Evolutionary conservation across 2,113 vertebrate species (phyloP).

Genomic region (Dinomys branickii): DNA sequence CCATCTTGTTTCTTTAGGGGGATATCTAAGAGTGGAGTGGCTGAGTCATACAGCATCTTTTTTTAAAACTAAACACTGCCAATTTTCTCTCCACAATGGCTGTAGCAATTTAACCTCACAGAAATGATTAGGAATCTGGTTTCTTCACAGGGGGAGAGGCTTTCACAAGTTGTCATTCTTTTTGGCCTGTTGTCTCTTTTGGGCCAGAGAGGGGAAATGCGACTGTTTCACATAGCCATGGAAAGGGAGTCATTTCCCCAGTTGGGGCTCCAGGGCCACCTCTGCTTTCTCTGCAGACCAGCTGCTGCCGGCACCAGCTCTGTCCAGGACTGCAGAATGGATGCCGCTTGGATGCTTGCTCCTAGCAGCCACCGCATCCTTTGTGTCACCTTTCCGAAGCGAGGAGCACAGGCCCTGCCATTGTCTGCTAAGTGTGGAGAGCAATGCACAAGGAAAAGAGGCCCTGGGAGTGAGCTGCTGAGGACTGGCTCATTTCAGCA

Average conservation of each 20-base stretch:
- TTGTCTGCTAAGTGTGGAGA: background rate
- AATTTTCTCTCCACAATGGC: background rate
- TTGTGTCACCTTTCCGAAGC: background rate
- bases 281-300: background rate
- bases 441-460: background rate
- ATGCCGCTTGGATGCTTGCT: background rate
- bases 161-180: background rate
- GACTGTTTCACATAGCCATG: background rate
- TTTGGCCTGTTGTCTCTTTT: background rate
- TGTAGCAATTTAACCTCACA: background rate
- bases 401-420: background rate
- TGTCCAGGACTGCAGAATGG: rapidly evolving
- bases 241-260: background rate
- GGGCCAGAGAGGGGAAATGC: background rate
- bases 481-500: background rate
- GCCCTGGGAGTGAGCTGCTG: background rate
- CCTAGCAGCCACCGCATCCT: background rate
- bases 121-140: background rate
- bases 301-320: background rate
- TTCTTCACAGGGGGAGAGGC: background rate
- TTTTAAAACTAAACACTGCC: background rate
- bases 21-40: background rate
- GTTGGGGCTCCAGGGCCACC: background rate
- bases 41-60: background rate
- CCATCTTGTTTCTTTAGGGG: background rate